Evolutionary conservation across 2,113 vertebrate species (phyloP).

Genomic region (Oncorhynchus kisutch): DNA sequence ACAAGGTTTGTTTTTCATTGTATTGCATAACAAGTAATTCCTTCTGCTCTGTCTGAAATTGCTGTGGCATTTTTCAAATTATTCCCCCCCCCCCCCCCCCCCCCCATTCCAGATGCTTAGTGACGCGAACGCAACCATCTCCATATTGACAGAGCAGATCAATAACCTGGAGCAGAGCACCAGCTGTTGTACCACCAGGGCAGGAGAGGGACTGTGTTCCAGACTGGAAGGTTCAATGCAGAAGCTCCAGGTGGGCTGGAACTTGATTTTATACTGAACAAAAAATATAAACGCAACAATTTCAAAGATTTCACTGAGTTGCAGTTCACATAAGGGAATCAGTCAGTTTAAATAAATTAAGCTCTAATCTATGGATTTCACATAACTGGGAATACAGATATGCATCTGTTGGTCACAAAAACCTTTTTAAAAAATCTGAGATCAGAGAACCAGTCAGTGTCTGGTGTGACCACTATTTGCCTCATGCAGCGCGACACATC

Average conservation of each 20-base stretch:
- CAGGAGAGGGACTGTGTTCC: background rate
- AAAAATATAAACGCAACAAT: background rate
- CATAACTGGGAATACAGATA: too few relatives aligned
- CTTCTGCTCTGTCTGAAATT: background rate
- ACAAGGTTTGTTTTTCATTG: constrained; percentile 29
- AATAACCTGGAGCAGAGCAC: constrained; percentile 3
- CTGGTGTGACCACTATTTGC: too few relatives aligned
- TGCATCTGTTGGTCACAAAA: too few relatives aligned
- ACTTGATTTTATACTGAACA: background rate
- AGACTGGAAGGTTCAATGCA: constrained; percentile 38
- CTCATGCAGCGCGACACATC: too few relatives aligned
- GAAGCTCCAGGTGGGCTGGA: constrained; percentile 56
- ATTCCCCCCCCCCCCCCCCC: background rate
- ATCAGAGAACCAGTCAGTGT: too few relatives aligned
- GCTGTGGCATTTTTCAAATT: background rate
- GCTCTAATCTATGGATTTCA: too few relatives aligned
- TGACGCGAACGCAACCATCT: too few relatives aligned
- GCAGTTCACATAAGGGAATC: too few relatives aligned
- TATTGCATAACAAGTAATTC: background rate
- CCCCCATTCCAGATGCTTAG: background rate
- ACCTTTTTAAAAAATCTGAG: too few relatives aligned
- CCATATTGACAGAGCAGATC: constrained; percentile 30
- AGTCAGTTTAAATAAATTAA: too few relatives aligned
- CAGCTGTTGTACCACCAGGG: background rate
- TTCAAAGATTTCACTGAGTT: too few relatives aligned